Base-by-base conservation (phyloP, 1,140 invertebrate genomes). In the Cephus cinctus region DNA sequence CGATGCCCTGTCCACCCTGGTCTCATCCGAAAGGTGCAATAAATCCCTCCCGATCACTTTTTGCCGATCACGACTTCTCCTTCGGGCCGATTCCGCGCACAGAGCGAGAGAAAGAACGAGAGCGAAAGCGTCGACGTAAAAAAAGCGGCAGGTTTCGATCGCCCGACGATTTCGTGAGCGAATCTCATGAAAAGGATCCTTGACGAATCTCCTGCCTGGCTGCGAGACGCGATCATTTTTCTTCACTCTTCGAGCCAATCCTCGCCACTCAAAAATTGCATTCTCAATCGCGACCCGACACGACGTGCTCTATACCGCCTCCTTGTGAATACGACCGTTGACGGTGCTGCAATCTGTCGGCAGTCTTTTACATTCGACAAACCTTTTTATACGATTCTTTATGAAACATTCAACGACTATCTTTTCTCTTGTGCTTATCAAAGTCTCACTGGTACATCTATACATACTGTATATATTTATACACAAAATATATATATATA, bases 21-120 rank as follows among this genome's bases (percentile, higher is more conserved):
- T 61, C 59, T 60, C 63, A 53, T 66, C 58, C 54, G 54, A 68
- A 60, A 65, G 56, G 53, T 55, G 57, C 57, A 69, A 73, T 73
- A 73, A 75, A 75, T 75, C 69, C 67, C 67, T 67, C 65, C 52
- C 61, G 63, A 68, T 72, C 60, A 60, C 59, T 66, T 70, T 67
- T 67, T 71, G 56, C 60, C 65, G 61, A 70, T 71, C 67, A 53
- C n/a, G 43, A 46, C 25, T 43, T 57, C 16, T 27, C 34, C 41
- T 50, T 14, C 38, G 21, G 5, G 30, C 36, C 11, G 12, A 46
- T 46, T 46, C 34, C 34, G 34, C 16, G 30, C n/a, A 38, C 21
- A 22, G 11, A 12, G 15, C 23, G 20, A 5, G 12, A 16, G 39
- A 21, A 48, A 34, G 25, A 48, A 42, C 21, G 38, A 42, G 20